Evolutionary conservation across 2,888 invertebrate species (phyloP), one percentile per base, ranked within the genome.

Genomic region (Mesochorus sp.): DNA sequence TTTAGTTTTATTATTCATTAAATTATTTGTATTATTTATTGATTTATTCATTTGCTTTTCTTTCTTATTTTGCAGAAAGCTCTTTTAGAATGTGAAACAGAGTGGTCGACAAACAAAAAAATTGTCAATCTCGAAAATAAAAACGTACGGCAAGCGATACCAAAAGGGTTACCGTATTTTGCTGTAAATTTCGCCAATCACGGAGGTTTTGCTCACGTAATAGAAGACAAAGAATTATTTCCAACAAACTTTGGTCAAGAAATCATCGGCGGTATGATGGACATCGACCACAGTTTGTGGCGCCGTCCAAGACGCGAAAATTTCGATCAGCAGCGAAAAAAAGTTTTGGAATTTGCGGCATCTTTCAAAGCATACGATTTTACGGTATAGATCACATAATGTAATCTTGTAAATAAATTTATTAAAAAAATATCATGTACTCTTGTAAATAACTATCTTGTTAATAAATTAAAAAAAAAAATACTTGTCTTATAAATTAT

Each of bases 101-200:
- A 99, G 91, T 99, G 99, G 98, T 94, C 97, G 2, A 95, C 95
- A 86, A 99, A 99, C 89, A 98, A 97, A 89, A 99, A 99, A 92
- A 88, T 98, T 34, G 93, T 97, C 0, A 94, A 95, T 59, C 91
- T 97, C 2, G 92, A 92, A 5, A 90, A 93, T 0, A 96, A 95
- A 88, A 94, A 96, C 88, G 93, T 99, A 19, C 93, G 97, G 44
- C 94, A 94, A 87, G 94, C 96, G 10, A 92, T 99, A 78, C 99
- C 99, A 0, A 97, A 97, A 91, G 98, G 97, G 0, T 93, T 99
- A 81, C 96, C 99, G 0, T 99, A 99, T 90, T 98, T 99, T 91
- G 95, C 95, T 92, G 96, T 99, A 0, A 95, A 97, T 91, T 99
- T 99, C 92, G 98, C 97, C 14, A 94, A 95, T 92, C 94, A 96